Evolutionary conservation across 2,113 vertebrate genomes (phyloP).

Genomic region (Australoheros scitulus): DNA sequence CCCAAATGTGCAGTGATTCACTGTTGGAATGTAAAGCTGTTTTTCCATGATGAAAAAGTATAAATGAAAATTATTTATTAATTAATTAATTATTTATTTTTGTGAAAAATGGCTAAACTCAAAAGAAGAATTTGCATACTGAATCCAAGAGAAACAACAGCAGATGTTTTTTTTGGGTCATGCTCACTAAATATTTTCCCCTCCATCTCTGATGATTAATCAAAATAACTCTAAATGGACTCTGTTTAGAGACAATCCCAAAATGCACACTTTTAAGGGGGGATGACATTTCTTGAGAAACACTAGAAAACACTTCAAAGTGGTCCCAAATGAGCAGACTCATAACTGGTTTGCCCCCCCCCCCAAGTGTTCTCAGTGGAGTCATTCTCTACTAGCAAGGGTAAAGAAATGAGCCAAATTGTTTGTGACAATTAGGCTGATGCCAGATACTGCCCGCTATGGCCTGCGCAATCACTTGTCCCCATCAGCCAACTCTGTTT

Average conservation of each 20-base stretch:
- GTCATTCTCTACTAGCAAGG: conserved; percentile 56
- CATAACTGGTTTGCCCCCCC: conserved; percentile 71
- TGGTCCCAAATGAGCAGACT: conserved; percentile 68
- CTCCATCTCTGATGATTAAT: conserved; percentile 58
- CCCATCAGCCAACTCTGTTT: conserved; percentile 80
- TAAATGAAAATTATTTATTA: neutral
- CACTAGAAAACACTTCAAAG: conserved; percentile 79
- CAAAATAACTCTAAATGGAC: conserved; percentile 50
- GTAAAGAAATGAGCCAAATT: conserved; percentile 71
- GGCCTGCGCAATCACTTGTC: conserved; percentile 71
- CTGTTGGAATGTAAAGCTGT: neutral
- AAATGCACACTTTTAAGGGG: conserved; percentile 53
- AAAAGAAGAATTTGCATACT: neutral
- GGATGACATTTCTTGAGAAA: conserved; percentile 63
- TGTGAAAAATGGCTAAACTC: neutral
- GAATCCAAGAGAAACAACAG: conserved; percentile 33
- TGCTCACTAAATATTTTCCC: conserved; percentile 16
- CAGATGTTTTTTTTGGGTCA: conserved; percentile 13
- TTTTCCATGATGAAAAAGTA: neutral
- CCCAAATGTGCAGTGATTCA: conserved; percentile 21
- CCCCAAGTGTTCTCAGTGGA: conserved; percentile 68
- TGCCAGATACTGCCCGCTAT: conserved; percentile 80
- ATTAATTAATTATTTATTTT: too few relatives aligned
- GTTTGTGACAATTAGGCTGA: conserved; percentile 84
- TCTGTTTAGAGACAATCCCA: conserved; percentile 73